Evolutionary conservation across 2,888 invertebrate genomes (phyloP).

Genomic region (Drosophila anceps): DNA sequence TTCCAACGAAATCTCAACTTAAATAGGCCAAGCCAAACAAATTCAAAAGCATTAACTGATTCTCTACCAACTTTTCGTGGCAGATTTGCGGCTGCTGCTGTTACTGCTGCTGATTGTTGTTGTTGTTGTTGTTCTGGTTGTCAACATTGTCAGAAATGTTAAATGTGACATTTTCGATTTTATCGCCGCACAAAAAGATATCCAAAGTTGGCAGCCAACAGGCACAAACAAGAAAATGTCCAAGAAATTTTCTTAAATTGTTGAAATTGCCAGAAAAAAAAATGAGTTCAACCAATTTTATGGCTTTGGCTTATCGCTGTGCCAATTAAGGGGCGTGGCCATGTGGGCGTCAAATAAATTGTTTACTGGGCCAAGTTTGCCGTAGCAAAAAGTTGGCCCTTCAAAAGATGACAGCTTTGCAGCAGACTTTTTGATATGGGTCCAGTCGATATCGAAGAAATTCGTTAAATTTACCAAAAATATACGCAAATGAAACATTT

Average conservation of each 20-base stretch:
- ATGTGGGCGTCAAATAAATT: slow-evolving; percentile 47
- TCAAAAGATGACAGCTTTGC: slow-evolving; percentile 47
- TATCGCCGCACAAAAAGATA: slow-evolving; percentile 39
- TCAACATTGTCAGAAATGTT: slow-evolving; percentile 60
- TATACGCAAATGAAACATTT: slow-evolving; percentile 14
- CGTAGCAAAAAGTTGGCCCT: neutral
- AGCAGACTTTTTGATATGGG: slow-evolving; percentile 60
- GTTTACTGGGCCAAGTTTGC: slow-evolving; percentile 37
- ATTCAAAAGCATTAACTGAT: slow-evolving; percentile 53
- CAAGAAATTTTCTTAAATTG: slow-evolving; percentile 27
- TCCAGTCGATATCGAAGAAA: slow-evolving; percentile 35
- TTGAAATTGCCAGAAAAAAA: slow-evolving; percentile 20
- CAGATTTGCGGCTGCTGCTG: slow-evolving; percentile 27
- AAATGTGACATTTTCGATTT: slow-evolving; percentile 59
- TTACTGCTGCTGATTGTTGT: slow-evolving; percentile 7
- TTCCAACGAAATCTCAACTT: neutral
- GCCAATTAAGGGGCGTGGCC: slow-evolving; percentile 58
- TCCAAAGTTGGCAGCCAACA: slow-evolving; percentile 45
- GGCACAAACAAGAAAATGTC: slow-evolving; percentile 17
- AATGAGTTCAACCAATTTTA: slow-evolving; percentile 34
- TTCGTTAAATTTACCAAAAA: slow-evolving; percentile 15
- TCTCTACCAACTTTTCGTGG: slow-evolving; percentile 43
- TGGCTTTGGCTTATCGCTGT: slow-evolving; percentile 26
- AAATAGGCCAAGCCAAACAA: slow-evolving; percentile 47
- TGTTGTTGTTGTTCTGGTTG: slow-evolving; percentile 22